Evolutionary conservation across 2,797 vertebrate genomes (phyloP).

Genomic region (Bradypus variegatus): DNA sequence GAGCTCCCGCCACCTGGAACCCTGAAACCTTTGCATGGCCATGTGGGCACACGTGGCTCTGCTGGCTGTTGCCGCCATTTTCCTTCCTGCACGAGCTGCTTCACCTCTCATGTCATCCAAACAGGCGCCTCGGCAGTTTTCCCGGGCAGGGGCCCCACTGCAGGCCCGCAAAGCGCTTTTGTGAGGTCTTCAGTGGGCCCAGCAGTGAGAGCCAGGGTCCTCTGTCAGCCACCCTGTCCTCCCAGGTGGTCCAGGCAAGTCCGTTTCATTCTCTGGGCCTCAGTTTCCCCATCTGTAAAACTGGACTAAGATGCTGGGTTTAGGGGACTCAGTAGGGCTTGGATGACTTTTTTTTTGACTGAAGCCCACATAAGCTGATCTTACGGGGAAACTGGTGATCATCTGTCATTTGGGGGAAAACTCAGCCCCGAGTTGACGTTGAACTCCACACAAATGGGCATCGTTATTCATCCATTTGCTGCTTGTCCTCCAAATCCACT

Average conservation of each 20-base stretch:
- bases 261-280: neutral
- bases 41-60: neutral
- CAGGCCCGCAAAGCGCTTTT: neutral
- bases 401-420: neutral
- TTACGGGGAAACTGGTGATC: neutral
- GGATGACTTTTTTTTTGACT: neutral
- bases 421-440: neutral
- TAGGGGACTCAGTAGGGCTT: neutral
- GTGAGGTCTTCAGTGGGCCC: neutral
- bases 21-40: conserved; percentile 30
- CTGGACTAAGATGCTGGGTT: neutral
- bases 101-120: conserved; percentile 57
- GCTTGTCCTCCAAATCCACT: accelerated
- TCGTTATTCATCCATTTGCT: accelerated
- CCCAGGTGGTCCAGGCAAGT: neutral
- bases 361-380: neutral
- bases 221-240: neutral
- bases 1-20: neutral
- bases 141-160: conserved; percentile 33
- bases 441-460: too few species aligned
- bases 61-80: neutral
- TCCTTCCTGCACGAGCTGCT: conserved; percentile 59
- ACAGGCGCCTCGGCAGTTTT: conserved; percentile 57
- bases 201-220: neutral
- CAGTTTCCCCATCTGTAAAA: neutral